Evolutionary conservation across 2,888 invertebrate species (phyloP).

Genomic region (Drosophila anomalipes): DNA sequence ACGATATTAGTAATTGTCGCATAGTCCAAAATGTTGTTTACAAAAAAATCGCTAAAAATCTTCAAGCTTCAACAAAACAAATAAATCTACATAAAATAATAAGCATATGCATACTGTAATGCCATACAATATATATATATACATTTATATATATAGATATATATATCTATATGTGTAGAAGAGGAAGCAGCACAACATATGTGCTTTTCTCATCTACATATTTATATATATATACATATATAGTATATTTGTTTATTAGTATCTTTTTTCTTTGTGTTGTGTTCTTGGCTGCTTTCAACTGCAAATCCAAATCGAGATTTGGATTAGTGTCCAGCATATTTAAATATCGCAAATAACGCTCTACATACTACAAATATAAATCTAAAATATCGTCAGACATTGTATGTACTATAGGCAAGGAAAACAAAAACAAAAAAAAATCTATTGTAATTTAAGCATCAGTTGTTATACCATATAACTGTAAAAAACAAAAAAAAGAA

Average conservation of each 20-base stretch:
- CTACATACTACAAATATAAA: neutral
- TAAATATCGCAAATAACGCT: neutral
- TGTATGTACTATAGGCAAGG: constrained; percentile 25
- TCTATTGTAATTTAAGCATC: constrained; percentile 39
- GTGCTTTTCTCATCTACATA: neutral
- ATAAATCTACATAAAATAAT: constrained; percentile 5
- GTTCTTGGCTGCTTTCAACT: constrained; percentile 25
- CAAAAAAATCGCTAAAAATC: constrained; percentile 1
- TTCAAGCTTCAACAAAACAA: constrained; percentile 31
- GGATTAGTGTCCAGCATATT: constrained; percentile 8
- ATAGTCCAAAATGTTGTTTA: constrained; percentile 16
- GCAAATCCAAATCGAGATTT: constrained; percentile 14
- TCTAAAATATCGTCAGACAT: constrained; percentile 10
- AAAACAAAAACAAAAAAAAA: neutral
- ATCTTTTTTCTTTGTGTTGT: constrained; percentile 14
- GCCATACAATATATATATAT: constrained; percentile 34
- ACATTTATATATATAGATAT: neutral
- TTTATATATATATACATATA: neutral
- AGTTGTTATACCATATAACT: constrained; percentile 15
- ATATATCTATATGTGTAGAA: constrained; percentile 8
- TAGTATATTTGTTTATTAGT: neutral
- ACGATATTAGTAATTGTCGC: constrained; percentile 5
- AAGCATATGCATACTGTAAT: constrained; percentile 33
- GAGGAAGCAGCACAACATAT: neutral
- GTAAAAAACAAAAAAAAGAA: neutral